These are phyloP conservation scores for Copidosoma aretas DNA, from an alignment of 2,888 invertebrate species.

Conservation along the genomic window DNA sequence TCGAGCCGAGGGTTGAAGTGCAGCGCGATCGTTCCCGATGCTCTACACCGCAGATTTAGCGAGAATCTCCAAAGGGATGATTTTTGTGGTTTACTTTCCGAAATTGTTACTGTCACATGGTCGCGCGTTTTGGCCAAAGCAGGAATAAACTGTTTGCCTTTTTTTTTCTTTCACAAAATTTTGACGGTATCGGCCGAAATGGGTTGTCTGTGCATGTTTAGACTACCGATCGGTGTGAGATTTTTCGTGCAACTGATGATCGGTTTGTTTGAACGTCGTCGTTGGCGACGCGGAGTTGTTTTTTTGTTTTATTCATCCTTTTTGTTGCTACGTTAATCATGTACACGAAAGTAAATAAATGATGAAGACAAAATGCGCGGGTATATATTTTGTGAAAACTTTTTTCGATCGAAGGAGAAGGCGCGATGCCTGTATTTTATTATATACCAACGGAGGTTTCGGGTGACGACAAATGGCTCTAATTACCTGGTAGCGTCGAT, in stretches of 20 bases:
- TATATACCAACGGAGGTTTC: too few relatives aligned
- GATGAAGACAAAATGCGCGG: too few relatives aligned
- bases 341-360: too few relatives aligned
- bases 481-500: slow-evolving; percentile 43
- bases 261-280: neutral
- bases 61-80: slow-evolving; percentile 66
- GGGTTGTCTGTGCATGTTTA: slow-evolving; percentile 1
- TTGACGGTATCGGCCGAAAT: slow-evolving; percentile 23
- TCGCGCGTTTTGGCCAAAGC: neutral
- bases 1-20: slow-evolving; percentile 84
- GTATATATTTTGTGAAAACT: too few relatives aligned
- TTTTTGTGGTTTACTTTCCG: neutral
- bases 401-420: too few relatives aligned
- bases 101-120: neutral
- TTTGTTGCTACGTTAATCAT: too few relatives aligned
- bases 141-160: neutral
- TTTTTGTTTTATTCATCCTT: too few relatives aligned
- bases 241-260: neutral
- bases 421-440: too few relatives aligned
- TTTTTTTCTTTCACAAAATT: slow-evolving; percentile 27
- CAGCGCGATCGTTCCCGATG: slow-evolving; percentile 69
- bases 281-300: too few relatives aligned
- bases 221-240: slow-evolving; percentile 6
- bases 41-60: slow-evolving; percentile 67
- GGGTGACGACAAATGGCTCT: too few relatives aligned